A percentile compares a stretch with the other conserved stretches of the same genome.
These are phyloP conservation scores for Parthenolecanium corni DNA, from an alignment of 2,888 invertebrate species.

Conservation along the genomic window DNA sequence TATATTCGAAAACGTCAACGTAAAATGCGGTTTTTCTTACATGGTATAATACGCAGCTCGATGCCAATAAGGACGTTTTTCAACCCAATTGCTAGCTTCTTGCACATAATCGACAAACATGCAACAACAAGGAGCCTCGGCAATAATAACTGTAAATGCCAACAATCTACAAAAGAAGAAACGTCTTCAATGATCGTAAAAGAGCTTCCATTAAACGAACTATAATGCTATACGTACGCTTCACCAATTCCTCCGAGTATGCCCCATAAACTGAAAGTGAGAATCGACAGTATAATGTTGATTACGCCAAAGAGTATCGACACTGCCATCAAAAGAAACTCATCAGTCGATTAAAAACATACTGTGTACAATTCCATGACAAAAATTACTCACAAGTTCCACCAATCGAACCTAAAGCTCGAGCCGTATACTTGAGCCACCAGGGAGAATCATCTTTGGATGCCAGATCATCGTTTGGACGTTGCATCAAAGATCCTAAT, in stretches of 20 bases:
- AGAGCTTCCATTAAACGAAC: no score
- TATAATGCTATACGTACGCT: neutral
- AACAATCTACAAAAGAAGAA: conserved; percentile 48
- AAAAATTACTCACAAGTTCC: conserved; percentile 38
- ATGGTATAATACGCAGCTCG: conserved; percentile 71
- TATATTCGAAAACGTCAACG: neutral
- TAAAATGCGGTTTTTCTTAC: no score
- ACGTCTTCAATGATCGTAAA: no score
- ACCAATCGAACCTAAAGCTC: conserved; percentile 71
- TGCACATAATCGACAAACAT: conserved; percentile 91
- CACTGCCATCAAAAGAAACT: neutral
- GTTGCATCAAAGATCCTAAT: conserved; percentile 42
- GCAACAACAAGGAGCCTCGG: conserved; percentile 96
- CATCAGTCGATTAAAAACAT: no score
- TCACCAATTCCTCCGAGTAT: neutral
- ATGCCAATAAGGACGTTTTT: conserved; percentile 77
- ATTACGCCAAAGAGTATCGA: neutral
- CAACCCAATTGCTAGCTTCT: conserved; percentile 68
- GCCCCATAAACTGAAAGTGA: neutral
- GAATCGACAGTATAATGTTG: neutral
- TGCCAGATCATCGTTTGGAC: conserved; percentile 64
- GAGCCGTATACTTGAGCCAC: conserved; percentile 79
- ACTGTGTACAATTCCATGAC: no score
- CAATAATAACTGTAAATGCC: conserved; percentile 73
- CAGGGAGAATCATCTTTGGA: conserved; percentile 74